phyloP scores from a whole-genome alignment of 2,797 vertebrate species.

The Lagodon rhomboides region DNA sequence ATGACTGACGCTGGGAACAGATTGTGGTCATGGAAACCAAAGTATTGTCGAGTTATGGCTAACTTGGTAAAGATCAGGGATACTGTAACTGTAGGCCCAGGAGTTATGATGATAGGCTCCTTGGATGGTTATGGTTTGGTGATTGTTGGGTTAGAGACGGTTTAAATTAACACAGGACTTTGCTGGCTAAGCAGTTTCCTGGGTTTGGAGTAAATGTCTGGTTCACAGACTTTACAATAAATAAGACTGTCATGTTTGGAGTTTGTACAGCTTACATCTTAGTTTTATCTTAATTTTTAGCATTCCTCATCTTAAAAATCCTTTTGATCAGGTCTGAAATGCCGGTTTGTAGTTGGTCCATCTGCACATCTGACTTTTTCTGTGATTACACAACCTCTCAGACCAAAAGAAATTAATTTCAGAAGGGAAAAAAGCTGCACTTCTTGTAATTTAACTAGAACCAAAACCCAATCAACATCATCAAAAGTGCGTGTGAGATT shows the following conservation, averaged over 20 bases:
- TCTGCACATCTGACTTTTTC: conserved; percentile 1
- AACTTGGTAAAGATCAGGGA: neutral
- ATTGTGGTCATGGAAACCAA: conserved; percentile 2
- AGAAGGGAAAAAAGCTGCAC: conserved; percentile 1
- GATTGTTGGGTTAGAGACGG: conserved; percentile 13
- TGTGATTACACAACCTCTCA: conserved; percentile 24
- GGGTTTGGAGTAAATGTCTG: neutral
- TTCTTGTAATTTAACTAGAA: conserved; percentile 24
- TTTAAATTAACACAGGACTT: conserved; percentile 19
- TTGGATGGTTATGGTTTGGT: neutral
- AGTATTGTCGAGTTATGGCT: conserved; percentile 6
- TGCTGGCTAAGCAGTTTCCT: neutral
- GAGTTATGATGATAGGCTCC: conserved; percentile 13
- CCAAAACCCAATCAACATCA: conserved; percentile 27
- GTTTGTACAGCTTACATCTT: conserved; percentile 1
- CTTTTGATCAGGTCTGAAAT: neutral
- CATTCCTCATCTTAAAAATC: conserved; percentile 15
- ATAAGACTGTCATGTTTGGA: conserved; percentile 11
- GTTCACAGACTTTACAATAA: conserved; percentile 3
- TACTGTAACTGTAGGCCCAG: neutral
- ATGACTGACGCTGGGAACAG: conserved; percentile 9
- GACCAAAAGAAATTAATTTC: conserved; percentile 22
- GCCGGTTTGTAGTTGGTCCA: neutral
- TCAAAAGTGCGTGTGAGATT: conserved; percentile 42
- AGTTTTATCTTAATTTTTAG: neutral